A percentile compares a stretch with the other conserved stretches of the same genome.
These are phyloP conservation scores for Hippopotamyrus pictus DNA, from an alignment of 2,797 vertebrate species.

Conservation along the genomic window DNA sequence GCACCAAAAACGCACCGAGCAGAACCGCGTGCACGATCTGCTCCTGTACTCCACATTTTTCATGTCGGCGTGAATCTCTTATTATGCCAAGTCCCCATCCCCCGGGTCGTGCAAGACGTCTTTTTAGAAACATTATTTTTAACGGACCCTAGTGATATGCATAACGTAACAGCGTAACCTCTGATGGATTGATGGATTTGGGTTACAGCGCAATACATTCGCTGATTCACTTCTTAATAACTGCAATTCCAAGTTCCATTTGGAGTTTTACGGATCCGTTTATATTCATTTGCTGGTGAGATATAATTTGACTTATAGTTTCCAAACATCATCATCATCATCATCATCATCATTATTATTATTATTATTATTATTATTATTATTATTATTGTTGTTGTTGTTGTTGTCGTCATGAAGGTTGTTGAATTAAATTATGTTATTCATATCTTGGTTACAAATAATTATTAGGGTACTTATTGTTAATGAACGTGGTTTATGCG, in stretches of 20 bases:
- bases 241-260: not conserved
- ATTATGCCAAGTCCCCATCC: not conserved
- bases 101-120: not conserved
- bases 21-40: not conserved
- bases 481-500: not conserved
- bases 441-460: not conserved
- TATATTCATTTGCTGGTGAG: not conserved
- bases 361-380: not conserved
- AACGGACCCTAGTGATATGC: not conserved
- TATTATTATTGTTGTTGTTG: not conserved
- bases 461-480: not conserved
- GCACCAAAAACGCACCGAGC: not conserved
- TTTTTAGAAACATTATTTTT: not conserved
- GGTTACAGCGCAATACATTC: not conserved
- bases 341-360: not conserved
- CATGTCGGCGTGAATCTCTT: not conserved
- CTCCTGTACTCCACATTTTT: not conserved
- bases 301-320: not conserved
- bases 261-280: not conserved
- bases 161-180: not conserved
- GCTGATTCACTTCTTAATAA: not conserved
- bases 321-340: not conserved
- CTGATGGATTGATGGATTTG: not conserved
- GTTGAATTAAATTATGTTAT: not conserved
- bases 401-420: not conserved